These are phyloP conservation scores for Phaenicophaeus curvirostris DNA, from an alignment of 2,797 vertebrate genomes.

Conservation along the genomic window DNA sequence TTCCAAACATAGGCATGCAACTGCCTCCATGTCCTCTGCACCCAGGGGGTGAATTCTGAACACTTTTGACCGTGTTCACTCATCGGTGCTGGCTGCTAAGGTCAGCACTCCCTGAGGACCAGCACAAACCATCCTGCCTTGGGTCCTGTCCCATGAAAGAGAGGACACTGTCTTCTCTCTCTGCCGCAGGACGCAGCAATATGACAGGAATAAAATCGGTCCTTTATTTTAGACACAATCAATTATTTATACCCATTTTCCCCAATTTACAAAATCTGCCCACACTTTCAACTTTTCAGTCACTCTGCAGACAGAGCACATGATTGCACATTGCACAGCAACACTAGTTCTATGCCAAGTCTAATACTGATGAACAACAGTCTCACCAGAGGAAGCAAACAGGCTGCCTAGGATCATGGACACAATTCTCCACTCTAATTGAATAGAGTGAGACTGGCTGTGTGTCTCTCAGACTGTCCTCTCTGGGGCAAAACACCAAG, in stretches of 20 bases:
- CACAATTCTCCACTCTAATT: neutral
- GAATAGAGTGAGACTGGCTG: neutral
- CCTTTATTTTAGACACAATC: neutral
- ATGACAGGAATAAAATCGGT: neutral
- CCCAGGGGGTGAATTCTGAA: neutral
- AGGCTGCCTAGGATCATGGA: neutral
- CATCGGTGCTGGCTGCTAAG: rapidly evolving
- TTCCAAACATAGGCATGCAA: neutral
- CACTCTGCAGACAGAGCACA: neutral
- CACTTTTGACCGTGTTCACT: rapidly evolving
- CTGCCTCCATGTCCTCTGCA: neutral
- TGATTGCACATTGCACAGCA: neutral
- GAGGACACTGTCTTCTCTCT: neutral
- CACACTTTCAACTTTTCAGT: neutral
- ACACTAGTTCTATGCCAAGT: neutral
- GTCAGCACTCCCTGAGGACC: rapidly evolving
- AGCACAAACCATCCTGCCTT: neutral
- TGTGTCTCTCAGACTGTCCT: neutral
- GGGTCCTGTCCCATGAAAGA: neutral
- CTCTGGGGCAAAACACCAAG: neutral
- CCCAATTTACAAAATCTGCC: neutral
- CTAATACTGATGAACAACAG: neutral
- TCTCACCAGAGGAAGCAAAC: neutral
- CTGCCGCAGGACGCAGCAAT: neutral
- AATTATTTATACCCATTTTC: neutral